Percentiles rank a stretch among this genome's conserved stretches.
These are phyloP conservation scores for Myotis findleyi DNA, from an alignment of 2,797 vertebrate genomes.

Conservation along the genomic window DNA sequence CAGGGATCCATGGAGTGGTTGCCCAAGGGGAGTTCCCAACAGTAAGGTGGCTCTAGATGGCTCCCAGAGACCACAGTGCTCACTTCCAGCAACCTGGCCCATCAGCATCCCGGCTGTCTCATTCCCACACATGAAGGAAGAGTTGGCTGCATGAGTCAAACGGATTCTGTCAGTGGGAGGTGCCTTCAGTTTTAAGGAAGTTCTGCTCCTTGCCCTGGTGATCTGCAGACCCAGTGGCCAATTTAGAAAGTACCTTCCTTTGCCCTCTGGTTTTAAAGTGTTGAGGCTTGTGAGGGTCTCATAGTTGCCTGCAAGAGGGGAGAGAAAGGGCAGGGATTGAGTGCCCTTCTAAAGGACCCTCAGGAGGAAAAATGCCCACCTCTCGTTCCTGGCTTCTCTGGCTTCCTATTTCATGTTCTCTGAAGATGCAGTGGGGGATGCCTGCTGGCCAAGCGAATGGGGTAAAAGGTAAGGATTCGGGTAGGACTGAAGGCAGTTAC, in stretches of 20 bases:
- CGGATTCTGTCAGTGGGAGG: not conserved
- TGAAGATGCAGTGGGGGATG: not conserved
- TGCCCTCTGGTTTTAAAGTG: not conserved
- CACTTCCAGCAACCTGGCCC: conserved; percentile 40
- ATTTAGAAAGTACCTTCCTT: not conserved
- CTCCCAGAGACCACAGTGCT: not conserved
- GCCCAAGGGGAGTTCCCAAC: conserved; percentile 24
- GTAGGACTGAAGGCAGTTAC: not conserved
- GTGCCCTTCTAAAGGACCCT: not conserved
- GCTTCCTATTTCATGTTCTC: not conserved
- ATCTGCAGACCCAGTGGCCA: not conserved
- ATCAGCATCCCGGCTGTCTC: conserved; percentile 41
- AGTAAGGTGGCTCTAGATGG: not conserved
- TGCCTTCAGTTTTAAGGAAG: not conserved
- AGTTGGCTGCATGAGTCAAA: conserved; percentile 62
- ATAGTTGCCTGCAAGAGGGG: not conserved
- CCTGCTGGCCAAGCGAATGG: not conserved
- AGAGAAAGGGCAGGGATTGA: not conserved
- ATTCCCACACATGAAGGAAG: conserved; percentile 67
- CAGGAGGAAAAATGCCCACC: not conserved
- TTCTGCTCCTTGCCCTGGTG: not conserved
- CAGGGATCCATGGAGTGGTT: not conserved
- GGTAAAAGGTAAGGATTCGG: not conserved
- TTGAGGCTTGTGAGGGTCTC: not conserved
- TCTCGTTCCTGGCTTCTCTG: not conserved